Conservation (phyloP, 1,140 invertebrate genomes). For the Plodia interpunctella region DNA sequence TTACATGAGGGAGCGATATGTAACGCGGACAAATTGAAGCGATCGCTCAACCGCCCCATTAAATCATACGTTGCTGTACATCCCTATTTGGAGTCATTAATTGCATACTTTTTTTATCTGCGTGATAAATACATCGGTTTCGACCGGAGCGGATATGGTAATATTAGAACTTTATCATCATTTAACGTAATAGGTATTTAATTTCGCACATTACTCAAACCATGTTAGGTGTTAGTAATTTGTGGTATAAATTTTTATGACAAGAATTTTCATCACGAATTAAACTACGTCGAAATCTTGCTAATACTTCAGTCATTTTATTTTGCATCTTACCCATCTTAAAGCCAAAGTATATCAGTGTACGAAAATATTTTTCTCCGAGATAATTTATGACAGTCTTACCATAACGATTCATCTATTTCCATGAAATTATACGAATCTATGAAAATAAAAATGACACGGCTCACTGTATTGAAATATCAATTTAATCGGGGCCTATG, state of each 20-base stretch:
- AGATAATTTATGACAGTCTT: constrained; percentile 30
- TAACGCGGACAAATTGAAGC: constrained; percentile 59
- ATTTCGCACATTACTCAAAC: background rate
- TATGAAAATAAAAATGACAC: constrained; percentile 56
- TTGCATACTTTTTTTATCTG: constrained; percentile 18
- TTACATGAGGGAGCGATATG: constrained; percentile 56
- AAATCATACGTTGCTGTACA: constrained; percentile 1
- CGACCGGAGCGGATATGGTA: background rate
- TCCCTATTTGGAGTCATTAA: constrained; percentile 13
- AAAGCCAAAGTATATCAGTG: too few species aligned
- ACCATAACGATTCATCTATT: constrained; percentile 39
- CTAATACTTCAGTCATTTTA: too few species aligned
- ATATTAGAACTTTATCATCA: background rate
- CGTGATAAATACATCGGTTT: constrained; percentile 11
- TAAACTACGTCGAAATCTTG: too few species aligned
- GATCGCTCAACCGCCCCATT: constrained; percentile 39
- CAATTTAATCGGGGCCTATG: background rate
- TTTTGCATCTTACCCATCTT: too few species aligned
- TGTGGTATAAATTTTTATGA: background rate
- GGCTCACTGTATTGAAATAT: constrained; percentile 24
- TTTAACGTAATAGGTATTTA: background rate
- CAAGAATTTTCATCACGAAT: too few species aligned
- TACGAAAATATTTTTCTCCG: background rate
- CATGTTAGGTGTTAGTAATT: background rate
- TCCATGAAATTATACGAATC: constrained; percentile 60